A percentile compares a stretch with the other conserved stretches of the same genome.
Conservation (phyloP, 2,888 invertebrate genomes). For the Drosophila subquinaria region DNA sequence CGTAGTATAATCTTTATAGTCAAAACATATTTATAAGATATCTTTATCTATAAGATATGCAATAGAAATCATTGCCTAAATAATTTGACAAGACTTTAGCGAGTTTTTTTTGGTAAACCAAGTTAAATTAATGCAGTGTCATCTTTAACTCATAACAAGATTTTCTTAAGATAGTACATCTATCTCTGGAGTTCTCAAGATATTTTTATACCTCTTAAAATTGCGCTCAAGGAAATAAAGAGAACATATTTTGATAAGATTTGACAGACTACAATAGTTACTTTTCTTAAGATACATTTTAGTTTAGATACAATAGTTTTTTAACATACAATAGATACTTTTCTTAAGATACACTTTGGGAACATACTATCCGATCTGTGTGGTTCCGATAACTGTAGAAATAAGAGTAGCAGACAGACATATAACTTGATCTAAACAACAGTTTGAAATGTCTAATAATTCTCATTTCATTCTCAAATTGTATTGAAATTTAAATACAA, state of each 20-base stretch:
- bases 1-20: background rate
- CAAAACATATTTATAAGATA: background rate
- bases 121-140: background rate
- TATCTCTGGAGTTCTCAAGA: background rate
- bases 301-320: background rate
- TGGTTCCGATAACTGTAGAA: background rate
- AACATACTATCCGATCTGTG: background rate
- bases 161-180: background rate
- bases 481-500: background rate
- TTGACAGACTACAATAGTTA: background rate
- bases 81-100: background rate
- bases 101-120: background rate
- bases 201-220: background rate
- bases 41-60: background rate
- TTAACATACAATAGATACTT: background rate
- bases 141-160: background rate
- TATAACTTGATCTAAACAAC: constrained; percentile 2
- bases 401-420: background rate
- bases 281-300: background rate
- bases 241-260: background rate
- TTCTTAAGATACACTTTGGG: background rate
- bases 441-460: background rate
- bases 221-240: background rate
- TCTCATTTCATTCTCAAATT: background rate
- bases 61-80: background rate